Base-by-base conservation (phyloP, 2,797 vertebrate genomes). In the Poecilia gillii region DNA sequence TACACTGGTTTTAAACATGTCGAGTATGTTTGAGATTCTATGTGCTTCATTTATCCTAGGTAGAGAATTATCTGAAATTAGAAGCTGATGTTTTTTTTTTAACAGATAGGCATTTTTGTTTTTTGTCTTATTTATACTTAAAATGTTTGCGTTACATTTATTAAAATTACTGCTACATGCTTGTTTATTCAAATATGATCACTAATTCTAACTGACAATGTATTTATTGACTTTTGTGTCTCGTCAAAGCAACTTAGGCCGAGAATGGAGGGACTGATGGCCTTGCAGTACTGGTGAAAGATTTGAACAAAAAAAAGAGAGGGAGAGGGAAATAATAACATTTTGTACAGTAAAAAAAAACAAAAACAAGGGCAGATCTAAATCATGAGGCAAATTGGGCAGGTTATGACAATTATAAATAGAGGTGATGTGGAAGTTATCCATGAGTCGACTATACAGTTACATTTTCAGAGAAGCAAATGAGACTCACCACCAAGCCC, bases 1-100 rank as follows among this genome's bases (percentile, higher is more conserved):
- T 33, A 51, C 88, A 78, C 83, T 83, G 81, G 83, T 72, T 80
- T 81, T 77, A 87, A 43, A 43, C 73, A 80, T 46, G 43, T 11
- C 6, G 43, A 43, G 20, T 14, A 45, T 45, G n/a, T 70, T 2
- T 59, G 28, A 59, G 11, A 13, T 59, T 31, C 25, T 13, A 31
- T 14, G 28, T 16, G 41, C 39, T 39, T 20, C 31, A 36, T 36
- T 36, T 64, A 23, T 41, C 25, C 9, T 23, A 23, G 8, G 9
- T 41, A 41, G 6, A 41, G 18, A 25, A 41, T 68, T 1, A 13
- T 68, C 36, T 68, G 9, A 68, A 12, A 68, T 39, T 25, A 3
- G 1, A 9, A 68, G 20, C 3, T 41, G 20, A 7, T 20, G 16
- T 18, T 31, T 64, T 62, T 18, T 66, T 64, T 64, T 18, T 36